Evolutionary conservation across 1,140 invertebrate species (phyloP), one percentile per base, ranked within the genome.

Genomic region (Formica exsecta): DNA sequence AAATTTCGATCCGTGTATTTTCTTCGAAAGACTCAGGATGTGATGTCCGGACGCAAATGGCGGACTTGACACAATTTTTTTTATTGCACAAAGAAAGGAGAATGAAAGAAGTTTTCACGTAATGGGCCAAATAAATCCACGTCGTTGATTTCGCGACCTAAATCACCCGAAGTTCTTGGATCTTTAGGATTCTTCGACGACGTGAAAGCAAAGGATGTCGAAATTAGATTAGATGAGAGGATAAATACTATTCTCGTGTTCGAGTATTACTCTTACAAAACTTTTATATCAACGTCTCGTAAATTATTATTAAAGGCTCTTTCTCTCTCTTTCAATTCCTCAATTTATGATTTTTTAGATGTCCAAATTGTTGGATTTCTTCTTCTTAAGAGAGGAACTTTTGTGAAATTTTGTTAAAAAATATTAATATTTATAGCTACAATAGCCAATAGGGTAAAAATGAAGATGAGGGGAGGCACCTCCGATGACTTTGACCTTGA

Each of bases 191-290:
- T 59, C 25, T 5, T 44, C 79, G 54, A 73, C 66, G 22, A 22
- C 22, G 22, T 22, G 25, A 81, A 73, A 48, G 13, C 11, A 9
- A 44, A 54, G 51, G 3, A 74, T 61, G 54, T 83, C 68, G 38
- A 61, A 83, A 73, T 83, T 36, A 73, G 54, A 83, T 74, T 73
- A 48, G 11, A 61, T 51, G 66, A 19, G 7, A 32, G 13, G 8
- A 83, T 61, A 61, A 73, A 61, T 83, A 25, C 51, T 57, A 61
- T 22, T 73, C 25, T 41, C 65, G 25, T 70, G 77, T 70, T 71
- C 66, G 11, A 13, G n/a, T 7, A 32, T 81, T 44, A 73, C 61
- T 57, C 44, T 16, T 11, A 61, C 22, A 25, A 36, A 73, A 73
- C 13, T 61, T 61, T 32, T 59, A 0, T 38, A 61, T n/a, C 4